phyloP scores from a whole-genome alignment of 2,888 invertebrate species.

The Neuroscelio doddi region DNA sequence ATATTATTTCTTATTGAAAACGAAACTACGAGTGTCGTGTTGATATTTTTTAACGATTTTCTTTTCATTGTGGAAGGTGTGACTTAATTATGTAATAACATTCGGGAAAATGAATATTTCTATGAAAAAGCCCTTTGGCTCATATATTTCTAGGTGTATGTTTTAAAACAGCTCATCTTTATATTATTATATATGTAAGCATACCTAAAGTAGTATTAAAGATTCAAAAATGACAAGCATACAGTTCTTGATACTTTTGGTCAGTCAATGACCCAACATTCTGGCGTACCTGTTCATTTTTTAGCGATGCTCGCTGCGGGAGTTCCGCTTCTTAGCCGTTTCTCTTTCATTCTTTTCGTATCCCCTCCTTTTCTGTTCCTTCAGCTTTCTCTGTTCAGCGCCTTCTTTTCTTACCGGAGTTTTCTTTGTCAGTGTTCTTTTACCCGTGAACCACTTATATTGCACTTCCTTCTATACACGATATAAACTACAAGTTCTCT shows the following conservation, averaged over 20 bases:
- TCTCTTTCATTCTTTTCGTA: slow-evolving; percentile 33
- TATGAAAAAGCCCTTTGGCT: too few relatives aligned
- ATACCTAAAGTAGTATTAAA: not conserved
- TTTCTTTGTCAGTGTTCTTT: slow-evolving; percentile 11
- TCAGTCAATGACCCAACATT: slow-evolving; percentile 43
- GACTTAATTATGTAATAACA: too few relatives aligned
- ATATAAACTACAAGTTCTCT: not conserved
- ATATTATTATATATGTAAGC: not conserved
- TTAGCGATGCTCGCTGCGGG: slow-evolving; percentile 58
- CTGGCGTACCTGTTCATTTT: slow-evolving; percentile 53
- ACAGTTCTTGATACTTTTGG: slow-evolving; percentile 46
- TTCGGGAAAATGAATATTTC: too few relatives aligned
- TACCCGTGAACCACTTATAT: slow-evolving; percentile 15
- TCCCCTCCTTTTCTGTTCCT: slow-evolving; percentile 5
- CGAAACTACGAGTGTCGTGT: too few relatives aligned
- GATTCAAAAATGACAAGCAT: not conserved
- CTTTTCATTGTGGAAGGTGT: too few relatives aligned
- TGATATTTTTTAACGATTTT: too few relatives aligned
- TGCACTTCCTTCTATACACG: slow-evolving; percentile 3
- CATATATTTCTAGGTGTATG: too few relatives aligned
- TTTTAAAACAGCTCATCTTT: too few relatives aligned
- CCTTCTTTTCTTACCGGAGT: slow-evolving; percentile 19
- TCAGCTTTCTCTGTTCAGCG: slow-evolving; percentile 24
- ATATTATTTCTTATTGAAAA: too few relatives aligned
- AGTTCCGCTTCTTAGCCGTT: slow-evolving; percentile 42